Evolutionary conservation across 2,797 vertebrate genomes (phyloP).

Genomic region (Enteromius thamalakanensis): DNA sequence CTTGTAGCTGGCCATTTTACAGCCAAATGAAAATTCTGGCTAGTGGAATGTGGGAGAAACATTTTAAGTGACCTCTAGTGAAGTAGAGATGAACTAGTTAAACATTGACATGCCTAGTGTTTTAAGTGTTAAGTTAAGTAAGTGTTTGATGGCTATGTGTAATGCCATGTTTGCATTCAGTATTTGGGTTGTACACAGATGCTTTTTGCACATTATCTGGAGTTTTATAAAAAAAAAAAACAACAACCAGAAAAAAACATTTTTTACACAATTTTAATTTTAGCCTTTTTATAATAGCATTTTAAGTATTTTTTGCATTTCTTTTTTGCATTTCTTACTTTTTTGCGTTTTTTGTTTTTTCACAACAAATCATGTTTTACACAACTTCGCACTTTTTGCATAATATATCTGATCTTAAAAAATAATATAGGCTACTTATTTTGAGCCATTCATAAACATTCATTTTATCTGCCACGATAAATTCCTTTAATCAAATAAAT

Average conservation of each 20-base stretch:
- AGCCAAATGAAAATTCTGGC: background rate
- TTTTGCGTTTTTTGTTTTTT: too few relatives aligned
- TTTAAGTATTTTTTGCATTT: background rate
- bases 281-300: background rate
- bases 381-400: background rate
- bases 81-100: slow-evolving; percentile 8
- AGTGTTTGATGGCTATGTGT: background rate
- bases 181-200: background rate
- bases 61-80: background rate
- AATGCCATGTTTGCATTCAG: background rate
- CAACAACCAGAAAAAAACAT: background rate
- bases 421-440: background rate
- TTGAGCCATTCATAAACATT: background rate
- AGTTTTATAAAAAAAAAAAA: background rate
- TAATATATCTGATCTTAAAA: too few relatives aligned
- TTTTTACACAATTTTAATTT: background rate
- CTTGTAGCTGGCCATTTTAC: background rate
- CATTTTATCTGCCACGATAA: background rate
- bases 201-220: background rate
- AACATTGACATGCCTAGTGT: background rate
- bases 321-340: background rate
- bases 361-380: background rate
- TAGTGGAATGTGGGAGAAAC: background rate
- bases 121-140: background rate
- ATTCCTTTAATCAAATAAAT: too few relatives aligned